These are phyloP conservation scores for Harmothoe impar DNA, from an alignment of 2,888 invertebrate genomes.

Conservation along the genomic window DNA sequence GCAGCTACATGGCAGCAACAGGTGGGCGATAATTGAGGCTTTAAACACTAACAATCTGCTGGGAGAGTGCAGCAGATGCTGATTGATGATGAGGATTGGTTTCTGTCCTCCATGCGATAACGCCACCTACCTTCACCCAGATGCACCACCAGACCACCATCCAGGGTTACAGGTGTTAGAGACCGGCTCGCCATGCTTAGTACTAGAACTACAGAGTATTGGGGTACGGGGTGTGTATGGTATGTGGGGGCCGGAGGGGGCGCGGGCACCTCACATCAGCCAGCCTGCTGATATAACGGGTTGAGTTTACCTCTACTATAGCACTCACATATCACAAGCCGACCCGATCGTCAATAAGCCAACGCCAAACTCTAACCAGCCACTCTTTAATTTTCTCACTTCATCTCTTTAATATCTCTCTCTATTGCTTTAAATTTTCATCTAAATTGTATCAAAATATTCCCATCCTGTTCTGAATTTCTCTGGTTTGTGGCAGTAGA, in stretches of 20 bases:
- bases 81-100: background rate
- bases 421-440: background rate
- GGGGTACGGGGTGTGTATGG: background rate
- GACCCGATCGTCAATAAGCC: background rate
- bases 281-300: background rate
- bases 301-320: slow-evolving; percentile 60
- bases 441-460: no score
- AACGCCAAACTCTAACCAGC: background rate
- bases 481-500: background rate
- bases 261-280: background rate
- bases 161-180: slow-evolving; percentile 16
- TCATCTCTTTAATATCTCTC: background rate
- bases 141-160: background rate
- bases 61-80: background rate
- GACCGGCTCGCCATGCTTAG: slow-evolving; percentile 9
- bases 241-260: slow-evolving; percentile 35
- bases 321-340: slow-evolving; percentile 32
- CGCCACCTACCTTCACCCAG: slow-evolving; percentile 50
- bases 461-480: background rate
- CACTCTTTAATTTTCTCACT: background rate
- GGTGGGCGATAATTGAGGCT: background rate
- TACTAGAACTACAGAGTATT: background rate
- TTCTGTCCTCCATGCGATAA: slow-evolving; percentile 40
- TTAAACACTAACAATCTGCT: background rate
- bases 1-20: background rate